These are phyloP conservation scores for Drosophila varians DNA, from an alignment of 1,140 invertebrate species.

Conservation along the genomic window DNA sequence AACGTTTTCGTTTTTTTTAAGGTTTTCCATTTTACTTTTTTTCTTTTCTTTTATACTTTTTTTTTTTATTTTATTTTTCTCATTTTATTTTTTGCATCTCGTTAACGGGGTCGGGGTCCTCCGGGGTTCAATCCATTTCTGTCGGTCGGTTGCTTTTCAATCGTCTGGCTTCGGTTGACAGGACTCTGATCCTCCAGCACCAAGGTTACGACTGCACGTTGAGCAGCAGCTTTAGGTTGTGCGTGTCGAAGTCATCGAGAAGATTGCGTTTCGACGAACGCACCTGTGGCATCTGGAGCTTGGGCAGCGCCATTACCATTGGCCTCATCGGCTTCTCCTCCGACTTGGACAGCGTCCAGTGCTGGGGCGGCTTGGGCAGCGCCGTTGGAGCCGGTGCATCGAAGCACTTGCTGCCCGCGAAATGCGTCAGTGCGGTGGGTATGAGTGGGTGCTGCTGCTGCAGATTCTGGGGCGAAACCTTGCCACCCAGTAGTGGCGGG, in stretches of 20 bases:
- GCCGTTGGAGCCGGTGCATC: conserved; percentile 86
- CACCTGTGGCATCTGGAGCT: conserved; percentile 57
- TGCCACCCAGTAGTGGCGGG: conserved; percentile 62
- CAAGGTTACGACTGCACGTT: conserved; percentile 85
- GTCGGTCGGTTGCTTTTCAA: conserved; percentile 10
- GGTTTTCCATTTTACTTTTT: conserved; percentile 70
- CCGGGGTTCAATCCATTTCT: conserved; percentile 39
- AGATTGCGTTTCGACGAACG: conserved; percentile 81
- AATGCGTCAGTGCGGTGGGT: conserved; percentile 84
- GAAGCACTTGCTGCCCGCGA: conserved; percentile 87
- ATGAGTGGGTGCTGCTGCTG: conserved; percentile 59
- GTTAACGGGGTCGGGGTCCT: conserved; percentile 69
- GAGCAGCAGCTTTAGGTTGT: conserved; percentile 84
- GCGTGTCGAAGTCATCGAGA: conserved; percentile 83
- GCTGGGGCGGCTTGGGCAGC: conserved; percentile 86
- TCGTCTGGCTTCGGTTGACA: conserved; percentile 14
- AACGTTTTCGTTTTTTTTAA: conserved; percentile 62
- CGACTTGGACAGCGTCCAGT: conserved; percentile 84
- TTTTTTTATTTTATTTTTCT: conserved; percentile 45
- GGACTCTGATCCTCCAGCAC: conserved; percentile 32
- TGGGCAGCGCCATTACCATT: conserved; percentile 66
- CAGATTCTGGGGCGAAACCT: conserved; percentile 64
- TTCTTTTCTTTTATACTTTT: conserved; percentile 62
- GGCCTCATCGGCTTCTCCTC: conserved; percentile 59
- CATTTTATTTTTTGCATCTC: conserved; percentile 52